phyloP scores from a whole-genome alignment of 1,140 invertebrate genomes.

The Aphidius gifuensis region DNA sequence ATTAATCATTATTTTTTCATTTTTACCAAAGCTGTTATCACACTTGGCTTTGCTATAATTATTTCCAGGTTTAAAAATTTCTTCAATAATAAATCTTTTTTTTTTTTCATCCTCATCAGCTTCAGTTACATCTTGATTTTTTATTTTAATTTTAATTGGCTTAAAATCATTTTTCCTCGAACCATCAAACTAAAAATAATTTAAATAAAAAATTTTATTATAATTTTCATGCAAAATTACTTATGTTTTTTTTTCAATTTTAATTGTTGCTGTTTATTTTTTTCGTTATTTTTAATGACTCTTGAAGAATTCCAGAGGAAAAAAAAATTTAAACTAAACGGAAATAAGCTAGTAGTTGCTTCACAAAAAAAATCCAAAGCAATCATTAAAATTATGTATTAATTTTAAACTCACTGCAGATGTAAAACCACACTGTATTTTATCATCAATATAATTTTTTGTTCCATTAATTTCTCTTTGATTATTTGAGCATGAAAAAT shows the following conservation, averaged over 20 bases:
- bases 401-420: too few relatives aligned
- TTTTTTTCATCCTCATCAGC: slow-evolving; percentile 30
- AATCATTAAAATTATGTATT: too few relatives aligned
- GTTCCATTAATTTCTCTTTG: slow-evolving; percentile 7
- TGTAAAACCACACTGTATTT: too few relatives aligned
- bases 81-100: slow-evolving; percentile 27
- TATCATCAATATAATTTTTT: too few relatives aligned
- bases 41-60: slow-evolving; percentile 31
- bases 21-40: slow-evolving; percentile 26
- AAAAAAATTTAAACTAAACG: too few relatives aligned
- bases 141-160: slow-evolving; percentile 34
- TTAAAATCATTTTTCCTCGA: slow-evolving; percentile 20
- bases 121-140: slow-evolving; percentile 25
- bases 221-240: neutral
- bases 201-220: neutral
- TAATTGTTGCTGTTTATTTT: too few relatives aligned
- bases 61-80: slow-evolving; percentile 29
- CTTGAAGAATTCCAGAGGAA: too few relatives aligned
- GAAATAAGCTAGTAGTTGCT: too few relatives aligned
- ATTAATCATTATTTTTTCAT: slow-evolving; percentile 35
- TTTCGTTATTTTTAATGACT: too few relatives aligned
- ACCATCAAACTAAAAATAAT: slow-evolving; percentile 18
- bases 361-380: too few relatives aligned
- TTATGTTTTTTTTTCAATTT: too few relatives aligned
- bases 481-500: slow-evolving; percentile 35